Conservation (phyloP, 2,113 vertebrate species). For the Hypanus sabinus region DNA sequence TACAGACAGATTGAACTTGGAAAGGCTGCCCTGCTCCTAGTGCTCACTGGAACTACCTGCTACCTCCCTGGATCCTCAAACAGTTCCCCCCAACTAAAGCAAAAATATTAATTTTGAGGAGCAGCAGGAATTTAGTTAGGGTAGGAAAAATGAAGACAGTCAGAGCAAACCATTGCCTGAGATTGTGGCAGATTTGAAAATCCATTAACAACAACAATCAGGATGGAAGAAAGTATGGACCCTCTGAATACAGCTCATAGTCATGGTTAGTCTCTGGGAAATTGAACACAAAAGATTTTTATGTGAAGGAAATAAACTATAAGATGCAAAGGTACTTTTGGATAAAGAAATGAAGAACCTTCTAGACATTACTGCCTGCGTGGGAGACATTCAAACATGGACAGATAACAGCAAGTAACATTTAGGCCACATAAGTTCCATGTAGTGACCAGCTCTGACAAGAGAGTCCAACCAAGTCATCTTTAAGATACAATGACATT, state of each 20-base stretch:
- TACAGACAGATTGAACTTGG: no score
- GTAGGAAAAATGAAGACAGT: not conserved
- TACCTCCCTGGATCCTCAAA: not conserved
- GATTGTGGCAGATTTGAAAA: not conserved
- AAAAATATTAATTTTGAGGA: not conserved
- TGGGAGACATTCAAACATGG: no score
- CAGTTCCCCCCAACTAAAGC: not conserved
- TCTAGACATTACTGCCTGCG: no score
- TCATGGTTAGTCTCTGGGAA: not conserved
- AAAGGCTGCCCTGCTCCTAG: no score
- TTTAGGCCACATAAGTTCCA: no score
- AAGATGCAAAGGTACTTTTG: not conserved
- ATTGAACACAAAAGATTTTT: not conserved
- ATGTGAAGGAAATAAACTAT: not conserved
- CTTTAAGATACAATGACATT: no score
- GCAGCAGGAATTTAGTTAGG: not conserved
- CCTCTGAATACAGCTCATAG: not conserved
- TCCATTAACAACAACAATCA: not conserved
- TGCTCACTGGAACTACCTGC: not conserved
- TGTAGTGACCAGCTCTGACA: no score
- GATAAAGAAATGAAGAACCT: not conserved
- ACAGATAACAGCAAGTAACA: no score
- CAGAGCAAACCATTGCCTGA: not conserved
- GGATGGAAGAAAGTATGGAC: not conserved
- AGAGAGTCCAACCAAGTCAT: no score